phyloP scores from a whole-genome alignment of 2,113 vertebrate genomes.

The Neomonachus schauinslandi region DNA sequence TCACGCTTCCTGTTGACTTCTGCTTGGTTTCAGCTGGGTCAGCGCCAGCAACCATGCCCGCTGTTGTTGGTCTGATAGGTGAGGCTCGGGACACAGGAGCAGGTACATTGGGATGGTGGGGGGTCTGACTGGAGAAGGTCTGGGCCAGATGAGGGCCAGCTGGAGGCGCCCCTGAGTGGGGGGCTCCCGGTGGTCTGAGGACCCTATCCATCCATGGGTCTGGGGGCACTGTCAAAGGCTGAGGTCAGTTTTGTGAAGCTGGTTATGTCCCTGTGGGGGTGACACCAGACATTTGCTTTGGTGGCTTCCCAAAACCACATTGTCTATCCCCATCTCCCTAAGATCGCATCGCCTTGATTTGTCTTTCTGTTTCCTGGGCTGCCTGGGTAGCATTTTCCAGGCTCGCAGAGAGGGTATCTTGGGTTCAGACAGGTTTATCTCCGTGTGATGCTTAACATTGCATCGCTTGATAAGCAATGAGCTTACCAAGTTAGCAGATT shows the following conservation, averaged over 20 bases:
- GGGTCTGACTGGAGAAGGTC: neutral
- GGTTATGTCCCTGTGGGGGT: neutral
- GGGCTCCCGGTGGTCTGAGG: neutral
- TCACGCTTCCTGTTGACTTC: constrained; percentile 67
- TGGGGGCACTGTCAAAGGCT: neutral
- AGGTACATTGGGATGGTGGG: neutral
- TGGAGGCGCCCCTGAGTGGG: neutral
- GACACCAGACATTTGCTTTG: neutral
- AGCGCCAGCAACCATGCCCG: accelerated
- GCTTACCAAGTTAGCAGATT: neutral
- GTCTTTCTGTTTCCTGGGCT: neutral
- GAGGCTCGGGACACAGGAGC: neutral
- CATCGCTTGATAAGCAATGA: neutral
- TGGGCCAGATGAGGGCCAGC: neutral
- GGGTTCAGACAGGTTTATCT: neutral
- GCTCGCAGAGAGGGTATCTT: neutral
- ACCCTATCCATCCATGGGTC: neutral
- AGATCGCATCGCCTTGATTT: neutral
- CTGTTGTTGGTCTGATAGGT: neutral
- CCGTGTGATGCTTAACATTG: neutral
- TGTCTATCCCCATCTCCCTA: neutral
- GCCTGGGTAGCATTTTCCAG: neutral
- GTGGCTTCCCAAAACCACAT: neutral
- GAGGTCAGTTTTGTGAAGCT: neutral
- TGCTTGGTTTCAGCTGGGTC: constrained; percentile 32